Percentiles rank a stretch among this genome's conserved stretches.
Conservation (phyloP, 2,113 vertebrate genomes). For the Anas platyrhynchos region DNA sequence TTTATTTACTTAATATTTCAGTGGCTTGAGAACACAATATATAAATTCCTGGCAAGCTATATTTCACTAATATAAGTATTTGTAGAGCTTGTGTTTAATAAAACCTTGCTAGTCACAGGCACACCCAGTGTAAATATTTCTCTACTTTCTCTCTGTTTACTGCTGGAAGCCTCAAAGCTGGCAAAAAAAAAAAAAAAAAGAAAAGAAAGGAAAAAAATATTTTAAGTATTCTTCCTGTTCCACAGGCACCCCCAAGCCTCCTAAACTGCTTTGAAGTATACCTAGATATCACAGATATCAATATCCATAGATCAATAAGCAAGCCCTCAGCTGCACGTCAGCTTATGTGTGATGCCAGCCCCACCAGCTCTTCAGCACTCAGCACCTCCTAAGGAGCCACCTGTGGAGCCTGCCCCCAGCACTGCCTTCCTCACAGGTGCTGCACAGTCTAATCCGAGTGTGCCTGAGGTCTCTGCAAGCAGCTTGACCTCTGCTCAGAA, state of each 20-base stretch:
- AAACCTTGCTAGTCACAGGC: neutral
- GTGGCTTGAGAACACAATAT: neutral
- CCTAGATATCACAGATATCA: no score
- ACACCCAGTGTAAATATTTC: neutral
- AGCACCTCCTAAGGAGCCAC: neutral
- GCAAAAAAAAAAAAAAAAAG: neutral
- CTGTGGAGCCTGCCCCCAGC: neutral
- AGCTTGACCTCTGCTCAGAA: neutral
- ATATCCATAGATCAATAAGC: neutral
- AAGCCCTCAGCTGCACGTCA: neutral
- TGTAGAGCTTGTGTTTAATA: neutral
- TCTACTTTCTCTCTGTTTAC: neutral
- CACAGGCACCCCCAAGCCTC: neutral
- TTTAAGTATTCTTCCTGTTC: neutral
- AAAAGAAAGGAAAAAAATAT: neutral
- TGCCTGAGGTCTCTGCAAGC: neutral
- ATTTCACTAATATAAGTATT: neutral
- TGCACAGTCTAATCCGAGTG: neutral
- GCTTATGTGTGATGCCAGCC: accelerated
- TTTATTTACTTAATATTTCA: neutral
- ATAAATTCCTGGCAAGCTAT: neutral
- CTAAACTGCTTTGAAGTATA: neutral
- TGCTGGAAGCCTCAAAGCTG: neutral
- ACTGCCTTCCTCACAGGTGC: neutral
- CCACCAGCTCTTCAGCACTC: neutral